Evolutionary conservation across 1,140 invertebrate genomes (phyloP), one percentile per base, ranked within the genome.

Genomic region (Drosophila neocordata): DNA sequence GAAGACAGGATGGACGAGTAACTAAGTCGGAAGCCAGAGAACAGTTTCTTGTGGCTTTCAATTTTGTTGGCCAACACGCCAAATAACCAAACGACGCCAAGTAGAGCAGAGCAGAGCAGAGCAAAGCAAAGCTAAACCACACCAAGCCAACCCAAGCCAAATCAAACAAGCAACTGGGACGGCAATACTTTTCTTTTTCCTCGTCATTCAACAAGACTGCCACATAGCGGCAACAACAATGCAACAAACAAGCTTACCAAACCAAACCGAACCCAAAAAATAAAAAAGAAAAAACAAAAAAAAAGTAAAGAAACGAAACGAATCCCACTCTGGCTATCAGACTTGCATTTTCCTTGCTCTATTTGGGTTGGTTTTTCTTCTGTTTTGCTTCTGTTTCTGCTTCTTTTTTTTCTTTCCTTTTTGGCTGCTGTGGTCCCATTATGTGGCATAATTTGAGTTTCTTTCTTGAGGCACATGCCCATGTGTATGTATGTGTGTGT

Each of bases 21-120:
- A 84, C 64, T 69, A 73, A 78, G 78, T 78, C 81, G 81, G 81
- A 84, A 84, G 81, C 77, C 66, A 77, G 69, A 84, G 73, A 83
- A 79, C 70, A 67, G 81, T 85, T 84, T 87, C 78, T 85, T 82
- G 82, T 75, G 82, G 83, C 82, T 82, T 85, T 83, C 77, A 76
- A 34, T 58, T 85, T 77, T 85, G 75, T 82, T 87, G 78, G 69
- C 81, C 74, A 87, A 82, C 81, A 85, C 82, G 74, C 69, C 75
- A 85, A 85, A 64, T 20, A 67, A 68, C 61, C 51, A 73, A 66
- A 48, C 41, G 41, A 48, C 15, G 41, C 41, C 7, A 44, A 44
- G 13, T 1, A 24, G 24, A 24, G 2, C 24, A 24, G 24, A 31
- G 27, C 27, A 31, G 27, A 31, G 27, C 27, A 31, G 27, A 31